phyloP scores from a whole-genome alignment of 2,113 vertebrate genomes.

The Bubalus kerabau region DNA sequence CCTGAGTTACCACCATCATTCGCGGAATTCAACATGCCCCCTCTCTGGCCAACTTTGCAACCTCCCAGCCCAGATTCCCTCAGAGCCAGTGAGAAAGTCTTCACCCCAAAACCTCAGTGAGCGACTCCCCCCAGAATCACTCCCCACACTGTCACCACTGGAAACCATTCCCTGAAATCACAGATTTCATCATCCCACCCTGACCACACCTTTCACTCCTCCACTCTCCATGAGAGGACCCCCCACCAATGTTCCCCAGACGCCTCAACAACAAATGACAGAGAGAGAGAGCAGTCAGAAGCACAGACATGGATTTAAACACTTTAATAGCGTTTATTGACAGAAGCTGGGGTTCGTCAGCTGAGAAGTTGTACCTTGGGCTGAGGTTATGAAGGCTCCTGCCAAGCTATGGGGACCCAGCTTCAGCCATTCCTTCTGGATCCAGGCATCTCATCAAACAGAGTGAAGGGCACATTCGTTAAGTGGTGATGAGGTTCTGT shows the following conservation, averaged over 20 bases:
- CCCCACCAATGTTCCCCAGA: background rate
- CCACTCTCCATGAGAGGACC: no score
- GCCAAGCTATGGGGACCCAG: background rate
- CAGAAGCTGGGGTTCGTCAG: background rate
- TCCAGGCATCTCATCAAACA: slow-evolving; percentile 78
- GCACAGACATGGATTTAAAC: background rate
- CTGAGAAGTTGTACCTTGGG: background rate
- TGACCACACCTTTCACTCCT: background rate
- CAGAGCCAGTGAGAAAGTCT: background rate
- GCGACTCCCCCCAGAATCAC: background rate
- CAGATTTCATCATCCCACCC: background rate
- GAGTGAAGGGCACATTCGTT: slow-evolving; percentile 65
- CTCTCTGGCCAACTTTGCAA: background rate
- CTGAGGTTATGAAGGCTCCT: background rate
- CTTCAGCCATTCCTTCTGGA: slow-evolving; percentile 71
- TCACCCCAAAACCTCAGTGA: background rate
- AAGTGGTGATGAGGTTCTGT: slow-evolving; percentile 69
- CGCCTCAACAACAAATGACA: background rate
- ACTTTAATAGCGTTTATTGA: background rate
- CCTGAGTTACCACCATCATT: background rate
- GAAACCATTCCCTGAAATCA: background rate
- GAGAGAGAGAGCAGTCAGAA: background rate
- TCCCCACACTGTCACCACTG: no score
- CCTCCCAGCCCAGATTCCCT: background rate
- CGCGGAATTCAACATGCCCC: background rate